phyloP scores from a whole-genome alignment of 2,797 vertebrate genomes.

The Phaenicophaeus curvirostris region DNA sequence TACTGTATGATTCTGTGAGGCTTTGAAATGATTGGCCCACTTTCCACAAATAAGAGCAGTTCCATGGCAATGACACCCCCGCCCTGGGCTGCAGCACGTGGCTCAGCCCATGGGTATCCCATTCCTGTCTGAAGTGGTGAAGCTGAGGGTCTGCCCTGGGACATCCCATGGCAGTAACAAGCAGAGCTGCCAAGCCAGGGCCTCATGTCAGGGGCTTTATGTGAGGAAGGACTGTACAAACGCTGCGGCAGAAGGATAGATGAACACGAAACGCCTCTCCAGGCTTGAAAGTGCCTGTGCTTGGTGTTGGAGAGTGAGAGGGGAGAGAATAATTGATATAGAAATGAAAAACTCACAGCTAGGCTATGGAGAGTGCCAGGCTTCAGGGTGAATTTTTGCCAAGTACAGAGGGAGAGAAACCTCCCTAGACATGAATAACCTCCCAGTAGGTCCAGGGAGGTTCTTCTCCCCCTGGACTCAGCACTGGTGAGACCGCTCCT shows the following conservation, averaged over 20 bases:
- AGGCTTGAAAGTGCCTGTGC: not conserved
- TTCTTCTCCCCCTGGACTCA: no score
- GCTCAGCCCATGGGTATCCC: not conserved
- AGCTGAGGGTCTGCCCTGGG: not conserved
- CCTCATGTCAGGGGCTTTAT: not conserved
- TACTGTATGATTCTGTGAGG: no score
- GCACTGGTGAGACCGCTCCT: no score
- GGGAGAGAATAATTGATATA: not conserved
- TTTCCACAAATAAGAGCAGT: not conserved
- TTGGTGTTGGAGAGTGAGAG: not conserved
- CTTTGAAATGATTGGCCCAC: not conserved
- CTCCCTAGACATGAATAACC: no score
- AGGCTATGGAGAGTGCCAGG: not conserved
- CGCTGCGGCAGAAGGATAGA: not conserved
- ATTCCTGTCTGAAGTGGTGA: not conserved
- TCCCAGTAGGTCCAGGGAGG: no score
- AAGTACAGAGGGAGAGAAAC: no score
- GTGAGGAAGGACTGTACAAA: not conserved
- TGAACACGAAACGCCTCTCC: not conserved
- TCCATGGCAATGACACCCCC: accelerated
- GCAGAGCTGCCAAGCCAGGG: not conserved
- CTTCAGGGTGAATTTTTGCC: not conserved
- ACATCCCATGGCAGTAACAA: accelerated
- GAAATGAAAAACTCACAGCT: not conserved
- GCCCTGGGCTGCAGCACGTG: accelerated